These are phyloP conservation scores for Papilio helenus DNA, from an alignment of 1,140 invertebrate genomes.

Conservation along the genomic window DNA sequence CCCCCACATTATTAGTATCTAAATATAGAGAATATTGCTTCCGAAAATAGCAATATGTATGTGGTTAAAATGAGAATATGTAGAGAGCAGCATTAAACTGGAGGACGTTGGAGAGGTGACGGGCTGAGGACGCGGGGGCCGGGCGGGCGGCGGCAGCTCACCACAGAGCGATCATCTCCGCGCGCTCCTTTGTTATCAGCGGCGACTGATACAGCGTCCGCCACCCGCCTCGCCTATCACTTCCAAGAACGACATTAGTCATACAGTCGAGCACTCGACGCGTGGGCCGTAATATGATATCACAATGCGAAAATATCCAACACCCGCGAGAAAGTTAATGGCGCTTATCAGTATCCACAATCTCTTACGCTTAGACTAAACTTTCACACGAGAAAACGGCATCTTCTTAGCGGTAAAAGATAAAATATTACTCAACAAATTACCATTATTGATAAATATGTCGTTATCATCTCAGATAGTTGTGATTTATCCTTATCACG, in stretches of 20 bases:
- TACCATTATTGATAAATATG: slow-evolving; percentile 82
- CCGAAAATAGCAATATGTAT: slow-evolving; percentile 72
- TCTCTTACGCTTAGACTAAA: slow-evolving; percentile 81
- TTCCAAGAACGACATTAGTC: slow-evolving; percentile 82
- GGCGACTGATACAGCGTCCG: slow-evolving; percentile 67
- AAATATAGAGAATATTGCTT: slow-evolving; percentile 79
- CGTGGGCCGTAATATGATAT: slow-evolving; percentile 84
- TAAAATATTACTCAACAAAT: slow-evolving; percentile 63
- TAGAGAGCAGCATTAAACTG: slow-evolving; percentile 45
- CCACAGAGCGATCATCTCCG: slow-evolving; percentile 55
- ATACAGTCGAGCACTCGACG: slow-evolving; percentile 77
- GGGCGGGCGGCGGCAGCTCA: slow-evolving; percentile 46
- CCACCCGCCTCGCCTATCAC: slow-evolving; percentile 76
- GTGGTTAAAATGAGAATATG: slow-evolving; percentile 50
- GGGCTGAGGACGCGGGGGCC: slow-evolving; percentile 42
- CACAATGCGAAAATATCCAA: slow-evolving; percentile 84
- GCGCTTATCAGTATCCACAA: slow-evolving; percentile 84
- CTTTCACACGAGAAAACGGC: slow-evolving; percentile 82
- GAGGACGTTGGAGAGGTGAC: slow-evolving; percentile 43
- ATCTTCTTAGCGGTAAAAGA: slow-evolving; percentile 53
- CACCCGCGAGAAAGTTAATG: slow-evolving; percentile 84
- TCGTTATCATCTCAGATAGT: slow-evolving; percentile 82
- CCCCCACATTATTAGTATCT: slow-evolving; percentile 73
- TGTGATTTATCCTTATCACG: slow-evolving; percentile 83
- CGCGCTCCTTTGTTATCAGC: slow-evolving; percentile 81